A percentile compares a stretch with the other conserved stretches of the same genome.
phyloP scores from a whole-genome alignment of 2,113 vertebrate genomes.

The Crotalus horridus region DNA sequence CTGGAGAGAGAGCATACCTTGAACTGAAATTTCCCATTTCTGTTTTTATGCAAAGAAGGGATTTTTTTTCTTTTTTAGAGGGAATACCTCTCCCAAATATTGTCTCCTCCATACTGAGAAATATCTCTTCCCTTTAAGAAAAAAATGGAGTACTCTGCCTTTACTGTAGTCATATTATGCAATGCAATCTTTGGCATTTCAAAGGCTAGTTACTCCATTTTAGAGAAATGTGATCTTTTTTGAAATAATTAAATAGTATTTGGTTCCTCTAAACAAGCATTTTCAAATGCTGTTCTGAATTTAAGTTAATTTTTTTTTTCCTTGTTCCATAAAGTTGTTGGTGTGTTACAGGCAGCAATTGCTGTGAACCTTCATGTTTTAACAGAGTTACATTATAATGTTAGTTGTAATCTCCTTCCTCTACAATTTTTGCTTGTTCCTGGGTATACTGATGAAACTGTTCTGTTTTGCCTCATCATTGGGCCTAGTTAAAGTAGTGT shows the following conservation, averaged over 20 bases:
- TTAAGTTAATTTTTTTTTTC: neutral
- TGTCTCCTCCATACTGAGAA: neutral
- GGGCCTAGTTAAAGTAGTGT: constrained; percentile 1
- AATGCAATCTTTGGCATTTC: neutral
- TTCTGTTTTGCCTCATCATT: constrained; percentile 7
- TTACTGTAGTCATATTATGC: neutral
- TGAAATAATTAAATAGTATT: neutral
- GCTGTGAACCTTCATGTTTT: neutral
- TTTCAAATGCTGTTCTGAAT: neutral
- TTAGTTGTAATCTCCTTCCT: neutral
- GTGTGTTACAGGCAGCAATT: neutral
- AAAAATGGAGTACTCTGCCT: neutral
- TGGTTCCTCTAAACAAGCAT: neutral
- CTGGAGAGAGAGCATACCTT: neutral
- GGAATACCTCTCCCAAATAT: neutral
- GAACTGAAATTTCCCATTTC: neutral
- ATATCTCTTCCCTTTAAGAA: neutral
- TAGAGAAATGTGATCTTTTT: too few species aligned
- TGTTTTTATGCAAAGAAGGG: neutral
- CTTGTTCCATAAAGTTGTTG: neutral
- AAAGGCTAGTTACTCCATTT: neutral
- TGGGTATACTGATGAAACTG: neutral
- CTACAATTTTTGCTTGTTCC: neutral
- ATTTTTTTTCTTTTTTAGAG: neutral
- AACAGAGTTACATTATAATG: neutral